Conservation (phyloP, 2,888 invertebrate genomes). For the Polydrusus pterygomalis region DNA sequence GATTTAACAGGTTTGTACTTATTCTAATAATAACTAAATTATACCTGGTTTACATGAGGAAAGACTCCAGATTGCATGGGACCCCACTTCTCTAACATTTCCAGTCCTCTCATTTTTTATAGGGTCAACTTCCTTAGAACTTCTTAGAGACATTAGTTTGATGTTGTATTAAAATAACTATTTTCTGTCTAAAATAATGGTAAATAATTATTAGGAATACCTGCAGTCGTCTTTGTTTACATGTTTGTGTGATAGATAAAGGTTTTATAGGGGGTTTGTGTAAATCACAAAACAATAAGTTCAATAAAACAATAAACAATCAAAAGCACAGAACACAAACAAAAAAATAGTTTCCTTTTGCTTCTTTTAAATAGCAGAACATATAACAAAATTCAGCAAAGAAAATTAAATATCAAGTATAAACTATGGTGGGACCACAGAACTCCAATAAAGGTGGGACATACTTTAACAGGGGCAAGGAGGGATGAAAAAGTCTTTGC, state of each 20-base stretch:
- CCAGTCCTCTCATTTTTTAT: slow-evolving; percentile 69
- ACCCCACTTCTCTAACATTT: slow-evolving; percentile 70
- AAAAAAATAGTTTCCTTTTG: too few species aligned
- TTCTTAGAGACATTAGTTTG: slow-evolving; percentile 60
- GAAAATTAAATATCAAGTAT: too few species aligned
- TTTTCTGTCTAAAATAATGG: not conserved
- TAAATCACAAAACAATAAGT: too few species aligned
- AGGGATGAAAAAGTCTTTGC: too few species aligned
- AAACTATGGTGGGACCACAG: too few species aligned
- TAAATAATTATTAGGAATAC: not conserved
- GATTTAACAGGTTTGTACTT: slow-evolving; percentile 1
- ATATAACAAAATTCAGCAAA: too few species aligned
- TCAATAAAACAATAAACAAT: too few species aligned
- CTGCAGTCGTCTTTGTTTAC: not conserved
- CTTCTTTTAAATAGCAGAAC: too few species aligned
- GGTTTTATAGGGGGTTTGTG: not conserved
- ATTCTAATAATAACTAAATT: slow-evolving; percentile 20
- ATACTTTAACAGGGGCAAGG: too few species aligned
- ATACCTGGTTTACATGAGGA: slow-evolving; percentile 98
- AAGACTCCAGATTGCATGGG: slow-evolving; percentile 92
- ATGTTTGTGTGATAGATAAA: too few species aligned
- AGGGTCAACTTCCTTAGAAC: slow-evolving; percentile 63
- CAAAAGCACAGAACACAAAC: too few species aligned
- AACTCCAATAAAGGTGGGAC: too few species aligned
- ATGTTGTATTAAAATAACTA: not conserved